phyloP scores from a whole-genome alignment of 1,140 invertebrate species.

The Pogonus chalceus region DNA sequence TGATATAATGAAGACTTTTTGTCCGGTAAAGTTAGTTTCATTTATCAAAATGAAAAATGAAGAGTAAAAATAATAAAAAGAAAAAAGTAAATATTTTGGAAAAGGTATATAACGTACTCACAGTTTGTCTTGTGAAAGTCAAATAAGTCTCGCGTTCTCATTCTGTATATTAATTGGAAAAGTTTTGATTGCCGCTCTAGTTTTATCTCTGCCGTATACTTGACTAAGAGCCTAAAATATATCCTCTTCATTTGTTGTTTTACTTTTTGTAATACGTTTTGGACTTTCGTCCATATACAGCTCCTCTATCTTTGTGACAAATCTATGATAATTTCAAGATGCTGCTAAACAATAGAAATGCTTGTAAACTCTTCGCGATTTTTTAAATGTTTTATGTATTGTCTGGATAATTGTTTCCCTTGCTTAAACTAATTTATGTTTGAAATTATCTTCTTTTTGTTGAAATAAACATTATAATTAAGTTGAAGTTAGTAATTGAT shows the following conservation, averaged over 20 bases:
- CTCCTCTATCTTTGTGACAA: not conserved
- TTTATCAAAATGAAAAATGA: too few species aligned
- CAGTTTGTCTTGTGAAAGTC: not conserved
- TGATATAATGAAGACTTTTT: too few species aligned
- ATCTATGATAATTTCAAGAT: not conserved
- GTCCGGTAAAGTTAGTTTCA: too few species aligned
- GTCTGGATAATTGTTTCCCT: too few species aligned
- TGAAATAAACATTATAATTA: too few species aligned
- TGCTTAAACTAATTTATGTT: too few species aligned
- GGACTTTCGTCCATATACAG: not conserved
- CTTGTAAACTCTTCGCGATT: too few species aligned
- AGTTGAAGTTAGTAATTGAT: too few species aligned
- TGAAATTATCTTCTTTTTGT: too few species aligned
- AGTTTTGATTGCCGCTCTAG: conserved; percentile 1
- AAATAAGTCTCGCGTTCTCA: not conserved
- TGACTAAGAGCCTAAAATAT: not conserved
- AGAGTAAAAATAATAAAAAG: too few species aligned
- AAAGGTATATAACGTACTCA: not conserved
- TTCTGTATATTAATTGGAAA: conserved; percentile 5
- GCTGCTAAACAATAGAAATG: too few species aligned
- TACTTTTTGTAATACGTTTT: not conserved
- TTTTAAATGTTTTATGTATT: too few species aligned
- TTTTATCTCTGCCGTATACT: not conserved
- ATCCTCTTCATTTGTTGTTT: not conserved
- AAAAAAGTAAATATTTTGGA: not conserved